Percentiles rank a stretch among this genome's conserved stretches.
Evolutionary conservation across 2,113 vertebrate genomes (phyloP).

Genomic region (Psilopsiagon aurifrons): DNA sequence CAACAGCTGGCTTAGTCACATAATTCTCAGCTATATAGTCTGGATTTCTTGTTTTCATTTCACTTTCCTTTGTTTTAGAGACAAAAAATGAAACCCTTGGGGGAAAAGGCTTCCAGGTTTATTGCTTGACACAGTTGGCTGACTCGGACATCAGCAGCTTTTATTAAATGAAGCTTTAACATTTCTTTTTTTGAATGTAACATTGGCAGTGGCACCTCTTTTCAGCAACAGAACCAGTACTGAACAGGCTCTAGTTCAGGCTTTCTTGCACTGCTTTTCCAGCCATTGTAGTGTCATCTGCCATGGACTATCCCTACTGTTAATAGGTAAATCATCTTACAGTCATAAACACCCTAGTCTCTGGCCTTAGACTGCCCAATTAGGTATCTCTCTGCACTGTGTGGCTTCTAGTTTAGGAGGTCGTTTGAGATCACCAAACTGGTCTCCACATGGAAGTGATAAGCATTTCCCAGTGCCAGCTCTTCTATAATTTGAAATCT

Average conservation of each 20-base stretch:
- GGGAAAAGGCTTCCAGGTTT: constrained; percentile 13
- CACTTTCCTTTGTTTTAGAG: constrained; percentile 53
- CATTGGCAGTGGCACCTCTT: not conserved
- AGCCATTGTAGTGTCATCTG: not conserved
- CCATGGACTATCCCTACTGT: not conserved
- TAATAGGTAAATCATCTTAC: not conserved
- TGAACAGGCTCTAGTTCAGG: not conserved
- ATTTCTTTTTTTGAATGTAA: not conserved
- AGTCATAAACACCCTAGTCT: not conserved
- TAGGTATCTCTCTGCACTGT: not conserved
- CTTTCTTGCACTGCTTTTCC: not conserved
- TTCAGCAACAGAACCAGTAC: not conserved
- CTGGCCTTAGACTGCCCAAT: not conserved
- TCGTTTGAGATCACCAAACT: not conserved
- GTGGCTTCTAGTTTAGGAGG: not conserved
- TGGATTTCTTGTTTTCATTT: constrained; percentile 53
- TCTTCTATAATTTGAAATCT: not conserved
- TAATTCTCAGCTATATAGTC: not conserved
- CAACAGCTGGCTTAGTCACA: constrained; percentile 3
- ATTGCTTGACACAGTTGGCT: constrained; percentile 30
- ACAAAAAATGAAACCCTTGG: constrained; percentile 5
- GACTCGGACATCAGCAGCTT: not conserved
- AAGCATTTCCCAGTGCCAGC: not conserved
- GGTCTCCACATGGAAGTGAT: not conserved
- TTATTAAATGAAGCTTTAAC: not conserved